Percentiles rank a stretch among this genome's conserved stretches.
phyloP scores from a whole-genome alignment of 2,797 vertebrate species.

The Sternotherus odoratus region DNA sequence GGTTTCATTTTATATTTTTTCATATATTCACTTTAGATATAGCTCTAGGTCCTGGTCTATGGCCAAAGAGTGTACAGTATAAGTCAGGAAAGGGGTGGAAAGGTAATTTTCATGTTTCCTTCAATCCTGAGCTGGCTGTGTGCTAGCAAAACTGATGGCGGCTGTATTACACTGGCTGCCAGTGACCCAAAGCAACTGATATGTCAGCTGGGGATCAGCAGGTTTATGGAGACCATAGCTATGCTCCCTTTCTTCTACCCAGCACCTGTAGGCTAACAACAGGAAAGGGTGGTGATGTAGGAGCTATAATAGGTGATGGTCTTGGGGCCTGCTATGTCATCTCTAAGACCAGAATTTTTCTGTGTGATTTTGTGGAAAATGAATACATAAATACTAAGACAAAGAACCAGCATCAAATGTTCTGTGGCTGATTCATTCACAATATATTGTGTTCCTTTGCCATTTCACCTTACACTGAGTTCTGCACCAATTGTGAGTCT shows the following conservation, averaged over 20 bases:
- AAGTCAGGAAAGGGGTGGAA: not conserved
- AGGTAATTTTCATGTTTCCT: not conserved
- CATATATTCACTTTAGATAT: fast-evolving
- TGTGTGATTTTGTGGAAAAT: not conserved
- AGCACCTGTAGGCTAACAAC: fast-evolving
- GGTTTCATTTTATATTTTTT: not conserved
- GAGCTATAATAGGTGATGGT: fast-evolving
- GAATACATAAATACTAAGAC: not conserved
- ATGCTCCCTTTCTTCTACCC: fast-evolving
- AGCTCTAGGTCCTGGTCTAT: fast-evolving
- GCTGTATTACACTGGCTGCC: not conserved
- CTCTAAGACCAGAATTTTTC: not conserved
- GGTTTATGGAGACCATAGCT: not conserved
- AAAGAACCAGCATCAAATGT: not conserved
- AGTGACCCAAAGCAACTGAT: not conserved
- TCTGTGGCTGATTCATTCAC: fast-evolving
- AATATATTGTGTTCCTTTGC: not conserved
- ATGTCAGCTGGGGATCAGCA: fast-evolving
- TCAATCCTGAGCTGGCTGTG: fast-evolving
- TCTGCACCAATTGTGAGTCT: not conserved
- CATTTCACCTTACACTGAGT: not conserved
- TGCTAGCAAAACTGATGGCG: not conserved
- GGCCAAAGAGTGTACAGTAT: fast-evolving
- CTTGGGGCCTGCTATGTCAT: not conserved
- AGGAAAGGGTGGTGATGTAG: not conserved